These are phyloP conservation scores for Sylvicapra grimmia DNA, from an alignment of 2,113 vertebrate species.

Conservation along the genomic window DNA sequence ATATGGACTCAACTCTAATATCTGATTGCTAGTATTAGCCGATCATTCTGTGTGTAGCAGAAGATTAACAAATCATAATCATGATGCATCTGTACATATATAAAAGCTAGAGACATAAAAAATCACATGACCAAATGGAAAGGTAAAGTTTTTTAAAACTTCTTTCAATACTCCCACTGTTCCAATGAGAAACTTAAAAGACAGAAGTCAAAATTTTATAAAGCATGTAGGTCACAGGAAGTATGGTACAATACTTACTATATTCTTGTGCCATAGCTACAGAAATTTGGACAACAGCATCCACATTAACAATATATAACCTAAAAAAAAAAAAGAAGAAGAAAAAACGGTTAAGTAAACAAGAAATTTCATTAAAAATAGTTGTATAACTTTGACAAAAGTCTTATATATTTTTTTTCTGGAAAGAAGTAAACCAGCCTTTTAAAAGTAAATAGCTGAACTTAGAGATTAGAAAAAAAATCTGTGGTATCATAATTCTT, in stretches of 20 bases:
- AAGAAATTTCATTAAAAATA: not conserved
- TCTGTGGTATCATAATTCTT: not conserved
- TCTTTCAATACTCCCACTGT: not conserved
- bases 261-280: conserved; percentile 1
- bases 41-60: not conserved
- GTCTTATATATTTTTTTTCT: not conserved
- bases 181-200: not conserved
- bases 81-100: not conserved
- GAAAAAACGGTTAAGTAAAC: not conserved
- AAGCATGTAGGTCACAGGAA: not conserved
- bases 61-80: conserved; percentile 36
- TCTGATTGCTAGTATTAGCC: not conserved
- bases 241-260: conserved; percentile 27
- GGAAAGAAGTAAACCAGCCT: not conserved
- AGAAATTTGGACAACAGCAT: not conserved
- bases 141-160: not conserved
- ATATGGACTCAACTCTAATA: not conserved
- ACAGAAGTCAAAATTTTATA: not conserved
- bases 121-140: not conserved
- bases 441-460: not conserved
- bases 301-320: not conserved
- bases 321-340: not conserved
- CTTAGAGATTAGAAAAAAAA: not conserved
- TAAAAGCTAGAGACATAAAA: conserved; percentile 1
- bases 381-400: not conserved